A percentile compares a stretch with the other conserved stretches of the same genome.
Conservation (phyloP, 2,888 invertebrate species). For the Hypselothyrea guttata region DNA sequence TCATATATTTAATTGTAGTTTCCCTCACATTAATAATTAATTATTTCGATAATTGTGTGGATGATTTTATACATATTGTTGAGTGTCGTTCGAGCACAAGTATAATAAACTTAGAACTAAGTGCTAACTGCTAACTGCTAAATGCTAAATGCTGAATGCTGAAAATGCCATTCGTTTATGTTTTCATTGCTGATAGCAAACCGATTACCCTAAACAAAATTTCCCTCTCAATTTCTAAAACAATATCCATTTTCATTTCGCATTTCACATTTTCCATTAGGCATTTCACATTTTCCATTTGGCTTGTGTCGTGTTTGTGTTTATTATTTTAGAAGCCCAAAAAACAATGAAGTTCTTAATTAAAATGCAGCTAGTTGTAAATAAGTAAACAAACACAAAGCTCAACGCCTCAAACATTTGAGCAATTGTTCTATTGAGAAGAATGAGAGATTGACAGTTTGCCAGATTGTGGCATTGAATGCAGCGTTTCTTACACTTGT, state of each 20-base stretch:
- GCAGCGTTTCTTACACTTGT: no score
- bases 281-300: background rate
- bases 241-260: background rate
- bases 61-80: background rate
- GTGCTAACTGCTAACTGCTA: background rate
- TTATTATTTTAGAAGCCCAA: slow-evolving; percentile 30
- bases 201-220: no score
- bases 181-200: background rate
- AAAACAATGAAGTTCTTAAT: slow-evolving; percentile 62
- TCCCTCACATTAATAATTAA: slow-evolving; percentile 14
- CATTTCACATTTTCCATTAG: no score
- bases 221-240: background rate
- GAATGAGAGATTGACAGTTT: background rate
- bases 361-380: slow-evolving; percentile 60
- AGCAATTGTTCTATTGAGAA: background rate
- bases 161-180: background rate
- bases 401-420: background rate
- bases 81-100: background rate
- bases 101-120: background rate
- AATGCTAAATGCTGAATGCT: background rate
- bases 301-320: slow-evolving; percentile 4
- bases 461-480: background rate
- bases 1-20: slow-evolving; percentile 28
- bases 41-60: background rate
- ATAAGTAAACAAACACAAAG: slow-evolving; percentile 30